phyloP scores from a whole-genome alignment of 2,797 vertebrate genomes.

The Megalops cyprinoides region DNA sequence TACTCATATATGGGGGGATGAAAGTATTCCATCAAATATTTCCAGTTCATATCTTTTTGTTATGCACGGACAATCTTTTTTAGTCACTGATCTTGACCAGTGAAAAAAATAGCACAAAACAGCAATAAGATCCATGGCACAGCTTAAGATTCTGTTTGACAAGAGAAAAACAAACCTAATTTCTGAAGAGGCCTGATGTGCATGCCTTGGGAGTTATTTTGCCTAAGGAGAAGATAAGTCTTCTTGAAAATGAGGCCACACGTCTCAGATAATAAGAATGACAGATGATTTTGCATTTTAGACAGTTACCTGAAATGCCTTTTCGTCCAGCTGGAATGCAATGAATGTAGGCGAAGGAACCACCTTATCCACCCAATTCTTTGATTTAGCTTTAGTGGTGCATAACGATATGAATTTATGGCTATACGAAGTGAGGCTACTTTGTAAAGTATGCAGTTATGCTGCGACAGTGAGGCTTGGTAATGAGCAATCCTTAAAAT shows the following conservation, averaged over 20 bases:
- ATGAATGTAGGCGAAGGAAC: background rate
- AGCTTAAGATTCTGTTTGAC: slow-evolving; percentile 50
- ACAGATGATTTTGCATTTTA: background rate
- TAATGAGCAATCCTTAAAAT: background rate
- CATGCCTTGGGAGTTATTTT: background rate
- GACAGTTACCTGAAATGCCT: slow-evolving; percentile 21
- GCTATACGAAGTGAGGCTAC: no score
- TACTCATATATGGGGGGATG: background rate
- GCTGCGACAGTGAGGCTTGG: background rate
- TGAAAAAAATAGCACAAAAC: slow-evolving; percentile 41
- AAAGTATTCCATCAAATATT: background rate
- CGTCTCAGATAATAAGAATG: slow-evolving; percentile 30
- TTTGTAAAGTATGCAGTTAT: no score
- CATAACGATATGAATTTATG: no score
- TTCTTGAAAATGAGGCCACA: slow-evolving; percentile 29
- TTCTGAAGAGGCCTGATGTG: background rate
- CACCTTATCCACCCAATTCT: no score
- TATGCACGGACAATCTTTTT: slow-evolving; percentile 47
- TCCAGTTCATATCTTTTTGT: slow-evolving; percentile 21
- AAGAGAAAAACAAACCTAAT: slow-evolving; percentile 11
- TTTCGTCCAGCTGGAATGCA: background rate
- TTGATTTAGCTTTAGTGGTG: no score
- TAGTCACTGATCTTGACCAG: slow-evolving; percentile 54
- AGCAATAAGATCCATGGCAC: slow-evolving; percentile 59
- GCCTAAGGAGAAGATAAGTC: background rate